phyloP scores from a whole-genome alignment of 2,113 vertebrate species.

The Gambusia affinis region DNA sequence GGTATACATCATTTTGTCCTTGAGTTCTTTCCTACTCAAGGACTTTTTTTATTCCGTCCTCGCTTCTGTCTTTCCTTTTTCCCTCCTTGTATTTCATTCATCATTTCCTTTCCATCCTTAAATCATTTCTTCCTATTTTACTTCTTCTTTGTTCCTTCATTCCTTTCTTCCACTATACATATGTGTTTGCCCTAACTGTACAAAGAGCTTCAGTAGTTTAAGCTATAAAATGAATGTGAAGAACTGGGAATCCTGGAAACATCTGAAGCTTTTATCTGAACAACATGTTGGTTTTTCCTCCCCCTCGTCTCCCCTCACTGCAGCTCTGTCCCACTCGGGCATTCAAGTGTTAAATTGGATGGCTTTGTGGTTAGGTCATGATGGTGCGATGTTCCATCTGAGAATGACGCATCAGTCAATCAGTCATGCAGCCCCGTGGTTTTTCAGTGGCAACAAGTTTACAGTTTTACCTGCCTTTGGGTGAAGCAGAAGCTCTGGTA shows the following conservation, averaged over 20 bases:
- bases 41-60: neutral
- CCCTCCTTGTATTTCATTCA: neutral
- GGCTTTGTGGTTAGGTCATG: constrained; percentile 66
- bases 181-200: too few species aligned
- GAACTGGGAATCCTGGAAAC: too few species aligned
- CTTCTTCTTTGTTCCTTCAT: too few species aligned
- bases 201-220: too few species aligned
- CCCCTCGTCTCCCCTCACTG: constrained; percentile 18
- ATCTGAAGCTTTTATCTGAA: too few species aligned
- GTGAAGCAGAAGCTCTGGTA: constrained; percentile 32
- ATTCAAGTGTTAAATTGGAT: constrained; percentile 59
- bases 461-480: constrained; percentile 40
- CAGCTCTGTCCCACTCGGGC: constrained; percentile 51
- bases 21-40: too few species aligned
- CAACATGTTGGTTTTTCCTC: neutral
- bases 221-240: too few species aligned
- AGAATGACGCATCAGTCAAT: constrained; percentile 52
- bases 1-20: neutral
- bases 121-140: too few species aligned
- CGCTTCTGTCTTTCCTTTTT: neutral
- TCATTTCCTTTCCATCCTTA: neutral
- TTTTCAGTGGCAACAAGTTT: constrained; percentile 27
- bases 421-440: constrained; percentile 27
- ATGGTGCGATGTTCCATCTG: constrained; percentile 58
- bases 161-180: too few species aligned